A percentile compares a stretch with the other conserved stretches of the same genome.
Conservation (phyloP, 37 sponge, comb jelly and placozoan species). For the Hormiphora californensis region DNA sequence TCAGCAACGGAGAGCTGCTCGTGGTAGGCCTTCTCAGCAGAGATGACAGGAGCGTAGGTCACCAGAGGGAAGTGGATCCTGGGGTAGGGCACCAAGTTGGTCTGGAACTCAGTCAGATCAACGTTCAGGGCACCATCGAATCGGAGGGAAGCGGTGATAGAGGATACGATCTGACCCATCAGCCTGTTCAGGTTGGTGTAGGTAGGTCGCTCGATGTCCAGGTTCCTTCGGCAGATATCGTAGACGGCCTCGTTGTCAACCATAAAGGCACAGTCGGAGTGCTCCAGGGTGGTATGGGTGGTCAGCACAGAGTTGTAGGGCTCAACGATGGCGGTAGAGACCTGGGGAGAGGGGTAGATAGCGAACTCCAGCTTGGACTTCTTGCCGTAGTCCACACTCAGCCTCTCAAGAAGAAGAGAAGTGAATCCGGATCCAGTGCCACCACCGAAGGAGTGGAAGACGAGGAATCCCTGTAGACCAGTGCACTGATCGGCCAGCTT, state of each 20-base stretch:
- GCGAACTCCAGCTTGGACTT: conserved; percentile 55
- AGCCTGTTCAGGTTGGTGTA: conserved; percentile 57
- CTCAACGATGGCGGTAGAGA: conserved; percentile 55
- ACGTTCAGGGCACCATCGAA: conserved; percentile 91
- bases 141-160: conserved; percentile 79
- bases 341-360: conserved; percentile 55
- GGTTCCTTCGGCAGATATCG: conserved; percentile 56
- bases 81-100: conserved; percentile 59
- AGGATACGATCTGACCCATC: conserved; percentile 56
- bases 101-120: conserved; percentile 56
- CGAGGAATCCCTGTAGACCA: conserved; percentile 61
- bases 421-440: conserved; percentile 65
- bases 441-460: conserved; percentile 65
- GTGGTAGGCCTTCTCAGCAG: conserved; percentile 89
- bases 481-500: conserved; percentile 66
- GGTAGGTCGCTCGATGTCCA: conserved; percentile 56
- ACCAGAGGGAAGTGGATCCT: conserved; percentile 88
- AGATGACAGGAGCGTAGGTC: conserved; percentile 95
- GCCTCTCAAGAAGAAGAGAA: conserved; percentile 56
- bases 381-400: conserved; percentile 58
- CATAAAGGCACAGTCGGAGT: conserved; percentile 60
- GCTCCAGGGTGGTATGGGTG: conserved; percentile 61
- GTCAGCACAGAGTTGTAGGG: conserved; percentile 57
- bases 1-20: conserved; percentile 57
- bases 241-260: conserved; percentile 60